Base-by-base conservation (phyloP, 1,140 invertebrate species). In the Pararge aegeria region DNA sequence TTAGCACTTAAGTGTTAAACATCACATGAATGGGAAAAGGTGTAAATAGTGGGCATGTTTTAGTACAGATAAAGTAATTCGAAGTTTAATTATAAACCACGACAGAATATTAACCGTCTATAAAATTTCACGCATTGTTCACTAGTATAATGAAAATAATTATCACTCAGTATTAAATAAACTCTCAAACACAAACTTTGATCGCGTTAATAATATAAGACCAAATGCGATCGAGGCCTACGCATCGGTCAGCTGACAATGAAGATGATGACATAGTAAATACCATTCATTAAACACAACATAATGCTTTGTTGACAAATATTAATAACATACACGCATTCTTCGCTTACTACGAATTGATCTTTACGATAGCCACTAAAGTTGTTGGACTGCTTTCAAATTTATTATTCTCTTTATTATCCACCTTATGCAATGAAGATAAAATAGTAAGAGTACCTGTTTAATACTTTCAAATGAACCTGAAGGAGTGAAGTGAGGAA, bases 281-380 rank as follows among this genome's bases (percentile, higher is more conserved):
- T 67, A 68, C 68, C 42, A 60, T 54, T 65, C 58, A 73, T 75
- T 75, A 42, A 73, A 69, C 64, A 55, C 50, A 55, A 66, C 61
- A 65, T 64, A 66, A 70, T 61, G 66, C 55, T 61, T 67, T 82
- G 79, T 81, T 81, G 72, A 81, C 64, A 81, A 83, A 79, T 75
- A 78, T 68, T 52, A 58, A 62, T 73, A 55, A 69, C 67, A 76
- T 75, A 73, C 67, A 73, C 29, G 59, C 78, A 84, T 84, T 80
- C 76, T 71, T 80, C 59, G 27, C 30, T 63, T 64, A 61, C 65
- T 57, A 66, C 49, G 57, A 68, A 66, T 42, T 34, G 13, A 19
- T 18, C 9, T 53, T 53, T n/a, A 4, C 5, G 18, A 42, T 18
- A 37, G 1, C 44, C 13, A 15, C 21, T 50, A 27, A 50, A 6